Percentiles rank a stretch among this genome's conserved stretches.
phyloP scores from a whole-genome alignment of 1,140 invertebrate species.

The Penaeus japonicus region DNA sequence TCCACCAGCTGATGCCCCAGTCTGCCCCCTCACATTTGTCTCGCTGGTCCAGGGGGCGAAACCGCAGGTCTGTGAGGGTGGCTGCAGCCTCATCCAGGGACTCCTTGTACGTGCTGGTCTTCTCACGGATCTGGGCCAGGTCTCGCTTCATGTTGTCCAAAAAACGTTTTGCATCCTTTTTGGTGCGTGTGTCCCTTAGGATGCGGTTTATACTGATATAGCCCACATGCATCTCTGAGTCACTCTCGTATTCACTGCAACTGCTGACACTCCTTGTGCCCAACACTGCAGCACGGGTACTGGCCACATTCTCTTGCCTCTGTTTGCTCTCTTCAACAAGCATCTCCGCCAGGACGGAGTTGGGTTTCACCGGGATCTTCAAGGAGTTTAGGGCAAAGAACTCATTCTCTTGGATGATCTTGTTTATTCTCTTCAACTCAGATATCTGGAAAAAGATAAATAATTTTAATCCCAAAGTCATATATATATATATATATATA shows the following conservation, averaged over 20 bases:
- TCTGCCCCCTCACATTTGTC: slow-evolving; percentile 31
- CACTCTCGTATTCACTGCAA: slow-evolving; percentile 52
- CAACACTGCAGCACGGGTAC: slow-evolving; percentile 37
- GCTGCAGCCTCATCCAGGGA: slow-evolving; percentile 52
- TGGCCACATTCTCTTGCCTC: not conserved
- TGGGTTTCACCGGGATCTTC: slow-evolving; percentile 55
- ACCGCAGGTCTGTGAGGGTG: slow-evolving; percentile 45
- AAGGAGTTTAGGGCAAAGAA: slow-evolving; percentile 50
- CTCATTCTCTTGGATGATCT: slow-evolving; percentile 54
- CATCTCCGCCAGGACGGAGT: slow-evolving; percentile 46
- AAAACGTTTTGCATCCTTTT: slow-evolving; percentile 51
- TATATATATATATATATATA: too few species aligned
- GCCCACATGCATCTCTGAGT: slow-evolving; percentile 51
- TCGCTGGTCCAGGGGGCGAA: slow-evolving; percentile 36
- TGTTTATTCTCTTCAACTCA: slow-evolving; percentile 54
- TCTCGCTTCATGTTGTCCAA: slow-evolving; percentile 48
- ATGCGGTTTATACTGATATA: slow-evolving; percentile 56
- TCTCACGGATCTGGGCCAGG: slow-evolving; percentile 47
- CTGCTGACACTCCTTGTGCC: slow-evolving; percentile 46
- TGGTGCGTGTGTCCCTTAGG: slow-evolving; percentile 46
- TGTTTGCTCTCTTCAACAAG: slow-evolving; percentile 30
- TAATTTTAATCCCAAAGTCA: too few species aligned
- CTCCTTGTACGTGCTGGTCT: slow-evolving; percentile 47
- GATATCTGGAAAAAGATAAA: slow-evolving; percentile 30
- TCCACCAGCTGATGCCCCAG: slow-evolving; percentile 49